Conservation (phyloP, 2,888 invertebrate genomes). For the Platycnemis pennipes region DNA sequence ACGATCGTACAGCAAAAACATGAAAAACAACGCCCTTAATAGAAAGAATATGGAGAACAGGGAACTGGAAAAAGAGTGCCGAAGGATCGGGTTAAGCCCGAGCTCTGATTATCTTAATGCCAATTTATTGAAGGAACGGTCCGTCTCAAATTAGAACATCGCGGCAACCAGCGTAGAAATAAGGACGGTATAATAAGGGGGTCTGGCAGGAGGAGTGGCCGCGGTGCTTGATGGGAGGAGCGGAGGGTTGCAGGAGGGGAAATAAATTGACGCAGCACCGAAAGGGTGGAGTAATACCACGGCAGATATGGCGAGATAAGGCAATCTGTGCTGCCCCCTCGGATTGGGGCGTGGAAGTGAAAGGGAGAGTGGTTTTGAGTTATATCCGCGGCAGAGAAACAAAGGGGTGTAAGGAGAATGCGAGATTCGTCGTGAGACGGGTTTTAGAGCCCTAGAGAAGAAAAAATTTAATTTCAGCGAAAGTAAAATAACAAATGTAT, state of each 20-base stretch:
- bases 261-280: constrained; percentile 48
- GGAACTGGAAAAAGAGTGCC: too few species aligned
- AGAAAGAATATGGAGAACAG: too few species aligned
- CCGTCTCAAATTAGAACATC: neutral
- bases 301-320: constrained; percentile 63
- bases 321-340: neutral
- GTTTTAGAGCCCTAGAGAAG: neutral
- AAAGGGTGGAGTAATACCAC: constrained; percentile 48
- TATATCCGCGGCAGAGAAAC: constrained; percentile 43
- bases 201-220: neutral
- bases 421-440: neutral
- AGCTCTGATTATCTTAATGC: neutral
- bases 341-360: neutral
- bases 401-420: neutral
- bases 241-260: neutral
- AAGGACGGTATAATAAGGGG: neutral
- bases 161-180: neutral
- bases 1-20: too few species aligned
- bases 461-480: too few species aligned
- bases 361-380: constrained; percentile 11
- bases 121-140: neutral
- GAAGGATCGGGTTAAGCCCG: too few species aligned
- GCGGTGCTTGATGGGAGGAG: neutral
- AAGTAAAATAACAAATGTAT: too few species aligned
- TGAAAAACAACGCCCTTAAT: too few species aligned